phyloP scores from a whole-genome alignment of 2,888 invertebrate species.

The Gortyna flavago region DNA sequence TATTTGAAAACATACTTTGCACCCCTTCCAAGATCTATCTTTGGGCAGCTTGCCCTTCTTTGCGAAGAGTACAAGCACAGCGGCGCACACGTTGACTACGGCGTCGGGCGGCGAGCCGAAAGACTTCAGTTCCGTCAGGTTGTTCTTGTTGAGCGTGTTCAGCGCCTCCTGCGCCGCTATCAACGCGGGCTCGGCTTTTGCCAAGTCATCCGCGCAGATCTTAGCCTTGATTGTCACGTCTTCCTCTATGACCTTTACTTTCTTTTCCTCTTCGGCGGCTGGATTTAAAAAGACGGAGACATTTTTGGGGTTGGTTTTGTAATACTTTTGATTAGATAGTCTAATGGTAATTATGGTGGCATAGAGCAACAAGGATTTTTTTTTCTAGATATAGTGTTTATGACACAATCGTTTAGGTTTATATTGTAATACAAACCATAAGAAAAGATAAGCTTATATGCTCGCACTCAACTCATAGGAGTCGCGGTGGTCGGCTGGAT shows the following conservation, averaged over 20 bases:
- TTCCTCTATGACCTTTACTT: slow-evolving; percentile 96
- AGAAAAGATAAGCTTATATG: not conserved
- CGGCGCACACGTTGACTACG: slow-evolving; percentile 96
- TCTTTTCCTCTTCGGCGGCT: slow-evolving; percentile 96
- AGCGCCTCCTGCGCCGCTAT: slow-evolving; percentile 97
- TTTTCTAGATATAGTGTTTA: not conserved
- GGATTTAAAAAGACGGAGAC: slow-evolving; percentile 22
- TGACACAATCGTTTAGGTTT: not conserved
- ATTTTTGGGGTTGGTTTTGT: not conserved
- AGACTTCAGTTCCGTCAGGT: slow-evolving; percentile 97
- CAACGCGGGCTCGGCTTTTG: slow-evolving; percentile 97
- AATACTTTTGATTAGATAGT: not conserved
- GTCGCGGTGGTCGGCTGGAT: not conserved
- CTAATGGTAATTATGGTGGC: not conserved
- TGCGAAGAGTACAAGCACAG: slow-evolving; percentile 96
- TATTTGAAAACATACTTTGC: slow-evolving; percentile 89
- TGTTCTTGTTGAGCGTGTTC: slow-evolving; percentile 97
- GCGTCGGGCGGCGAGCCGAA: slow-evolving; percentile 97
- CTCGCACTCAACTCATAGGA: not conserved
- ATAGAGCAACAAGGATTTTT: not conserved
- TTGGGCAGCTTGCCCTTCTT: slow-evolving; percentile 96
- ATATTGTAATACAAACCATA: not conserved
- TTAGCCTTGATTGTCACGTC: slow-evolving; percentile 95
- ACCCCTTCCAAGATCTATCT: slow-evolving; percentile 97
- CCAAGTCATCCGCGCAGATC: slow-evolving; percentile 96